Conservation (phyloP, 1,140 invertebrate genomes). For the Chymomyza costata region DNA sequence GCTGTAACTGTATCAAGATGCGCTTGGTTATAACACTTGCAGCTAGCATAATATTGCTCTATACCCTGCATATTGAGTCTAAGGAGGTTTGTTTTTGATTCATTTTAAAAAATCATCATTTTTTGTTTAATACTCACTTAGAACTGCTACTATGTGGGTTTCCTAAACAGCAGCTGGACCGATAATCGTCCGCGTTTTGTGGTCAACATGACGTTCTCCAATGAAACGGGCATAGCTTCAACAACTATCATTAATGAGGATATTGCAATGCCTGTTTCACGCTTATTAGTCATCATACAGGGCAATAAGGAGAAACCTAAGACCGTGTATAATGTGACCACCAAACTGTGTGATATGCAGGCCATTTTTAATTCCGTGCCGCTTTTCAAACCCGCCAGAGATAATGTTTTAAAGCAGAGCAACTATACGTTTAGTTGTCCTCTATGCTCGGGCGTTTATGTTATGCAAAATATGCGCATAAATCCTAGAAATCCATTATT, state of each 20-base stretch:
- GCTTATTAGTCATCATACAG: conserved; percentile 34
- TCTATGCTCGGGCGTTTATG: conserved; percentile 43
- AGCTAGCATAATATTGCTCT: no score
- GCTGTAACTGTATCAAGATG: no score
- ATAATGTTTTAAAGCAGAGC: conserved; percentile 49
- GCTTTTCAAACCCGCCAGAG: conserved; percentile 52
- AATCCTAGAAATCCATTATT: conserved; percentile 49
- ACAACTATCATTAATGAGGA: conserved; percentile 49
- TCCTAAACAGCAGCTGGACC: conserved; percentile 52
- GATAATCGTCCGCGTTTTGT: conserved; percentile 46
- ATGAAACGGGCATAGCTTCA: conserved; percentile 38
- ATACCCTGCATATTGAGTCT: conserved; percentile 4
- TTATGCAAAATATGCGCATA: conserved; percentile 53
- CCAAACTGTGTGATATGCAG: conserved; percentile 48
- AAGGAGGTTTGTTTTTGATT: conserved; percentile 35
- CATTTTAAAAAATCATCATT: background rate
- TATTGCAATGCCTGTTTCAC: conserved; percentile 36
- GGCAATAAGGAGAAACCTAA: conserved; percentile 19
- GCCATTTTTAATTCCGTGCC: conserved; percentile 47
- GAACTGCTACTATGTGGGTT: conserved; percentile 41
- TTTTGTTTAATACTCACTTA: background rate
- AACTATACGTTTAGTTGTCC: conserved; percentile 57
- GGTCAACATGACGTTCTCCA: conserved; percentile 61
- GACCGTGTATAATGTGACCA: conserved; percentile 51
- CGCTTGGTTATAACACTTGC: no score